These are phyloP conservation scores for Anastatus disparis DNA, from an alignment of 1,140 invertebrate species.

Conservation along the genomic window DNA sequence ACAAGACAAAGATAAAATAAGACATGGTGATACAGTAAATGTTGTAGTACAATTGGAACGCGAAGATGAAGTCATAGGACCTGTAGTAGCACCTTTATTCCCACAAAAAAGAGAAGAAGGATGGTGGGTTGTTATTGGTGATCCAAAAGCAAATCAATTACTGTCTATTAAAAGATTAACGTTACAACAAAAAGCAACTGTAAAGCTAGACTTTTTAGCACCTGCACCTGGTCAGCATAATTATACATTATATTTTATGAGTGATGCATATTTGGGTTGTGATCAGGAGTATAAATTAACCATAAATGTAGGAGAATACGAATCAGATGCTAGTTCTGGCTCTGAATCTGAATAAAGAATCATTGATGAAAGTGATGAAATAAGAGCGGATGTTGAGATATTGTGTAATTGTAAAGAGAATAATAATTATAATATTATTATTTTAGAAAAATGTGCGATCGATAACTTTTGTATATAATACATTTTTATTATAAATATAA, in stretches of 20 bases:
- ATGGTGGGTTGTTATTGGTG: slow-evolving; percentile 99
- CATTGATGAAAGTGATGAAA: no score
- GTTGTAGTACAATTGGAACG: slow-evolving; percentile 93
- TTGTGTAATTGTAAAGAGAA: neutral
- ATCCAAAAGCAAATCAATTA: slow-evolving; percentile 92
- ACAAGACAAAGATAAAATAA: slow-evolving; percentile 81
- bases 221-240: slow-evolving; percentile 85
- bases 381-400: no score
- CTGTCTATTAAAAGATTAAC: slow-evolving; percentile 96
- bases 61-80: slow-evolving; percentile 96
- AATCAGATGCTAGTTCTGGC: slow-evolving; percentile 69
- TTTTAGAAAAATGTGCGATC: no score
- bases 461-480: no score
- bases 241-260: slow-evolving; percentile 98
- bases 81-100: slow-evolving; percentile 98
- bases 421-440: no score
- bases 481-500: no score
- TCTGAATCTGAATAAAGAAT: slow-evolving; percentile 69
- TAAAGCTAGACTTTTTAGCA: slow-evolving; percentile 95
- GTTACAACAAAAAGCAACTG: slow-evolving; percentile 91
- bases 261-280: slow-evolving; percentile 97
- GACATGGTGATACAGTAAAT: slow-evolving; percentile 84
- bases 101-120: slow-evolving; percentile 98
- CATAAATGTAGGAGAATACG: slow-evolving; percentile 81
- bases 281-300: slow-evolving; percentile 95